phyloP scores from a whole-genome alignment of 2,888 invertebrate genomes.

The Pedicia rivosa region DNA sequence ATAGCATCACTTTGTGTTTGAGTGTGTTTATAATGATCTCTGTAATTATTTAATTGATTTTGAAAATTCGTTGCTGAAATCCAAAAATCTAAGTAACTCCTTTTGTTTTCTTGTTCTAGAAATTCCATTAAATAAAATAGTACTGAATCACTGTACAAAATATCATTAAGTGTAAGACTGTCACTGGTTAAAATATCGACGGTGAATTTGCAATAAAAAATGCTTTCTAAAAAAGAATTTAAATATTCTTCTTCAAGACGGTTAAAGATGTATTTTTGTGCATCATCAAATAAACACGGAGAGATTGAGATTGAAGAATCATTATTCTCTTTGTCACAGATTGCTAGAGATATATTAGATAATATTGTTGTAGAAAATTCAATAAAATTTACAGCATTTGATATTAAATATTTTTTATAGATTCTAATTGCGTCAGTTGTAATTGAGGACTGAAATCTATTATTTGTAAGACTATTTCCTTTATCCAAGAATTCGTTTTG shows the following conservation, averaged over 20 bases:
- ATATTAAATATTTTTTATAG: conserved; percentile 29
- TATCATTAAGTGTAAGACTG: conserved; percentile 66
- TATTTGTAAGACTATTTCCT: too few relatives aligned
- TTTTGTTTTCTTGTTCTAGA: conserved; percentile 71
- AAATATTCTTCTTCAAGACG: conserved; percentile 60
- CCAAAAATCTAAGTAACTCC: conserved; percentile 74
- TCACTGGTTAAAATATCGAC: conserved; percentile 77
- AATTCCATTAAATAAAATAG: conserved; percentile 94
- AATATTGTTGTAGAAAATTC: conserved; percentile 24
- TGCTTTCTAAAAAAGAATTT: conserved; percentile 66
- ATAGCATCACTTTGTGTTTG: conserved; percentile 65
- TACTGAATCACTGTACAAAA: conserved; percentile 78
- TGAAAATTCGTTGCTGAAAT: conserved; percentile 72
- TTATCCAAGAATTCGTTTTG: too few relatives aligned
- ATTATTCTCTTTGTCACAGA: conserved; percentile 15
- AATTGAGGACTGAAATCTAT: conserved; percentile 7
- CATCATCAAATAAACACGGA: conserved; percentile 52
- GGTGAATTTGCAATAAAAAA: conserved; percentile 83
- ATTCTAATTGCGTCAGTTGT: conserved; percentile 28
- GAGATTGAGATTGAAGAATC: conserved; percentile 16
- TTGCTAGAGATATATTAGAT: conserved; percentile 24
- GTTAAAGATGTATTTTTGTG: conserved; percentile 50
- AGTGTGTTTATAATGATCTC: conserved; percentile 32
- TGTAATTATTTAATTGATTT: conserved; percentile 43
- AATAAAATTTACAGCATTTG: conserved; percentile 21